Evolutionary conservation across 2,888 invertebrate genomes (phyloP), one percentile per base, ranked within the genome.

Genomic region (Nemapogon koenigi): DNA sequence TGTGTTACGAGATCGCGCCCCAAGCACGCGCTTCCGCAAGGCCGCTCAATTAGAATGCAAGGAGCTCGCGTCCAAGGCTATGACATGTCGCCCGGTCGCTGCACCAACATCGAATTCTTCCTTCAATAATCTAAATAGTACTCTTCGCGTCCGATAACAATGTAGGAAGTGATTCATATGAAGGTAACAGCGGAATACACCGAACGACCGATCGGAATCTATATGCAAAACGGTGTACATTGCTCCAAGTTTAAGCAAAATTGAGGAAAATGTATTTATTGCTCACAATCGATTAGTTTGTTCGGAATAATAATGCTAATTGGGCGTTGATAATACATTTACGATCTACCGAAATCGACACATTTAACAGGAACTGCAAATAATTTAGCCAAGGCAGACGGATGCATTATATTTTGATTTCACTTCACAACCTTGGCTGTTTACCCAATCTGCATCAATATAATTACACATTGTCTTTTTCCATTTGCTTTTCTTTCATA

Each of bases 51-150:
- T 78, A 78, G 68, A 73, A 78, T 76, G 71, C 76, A 75, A 63
- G 63, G 69, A 66, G 73, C 76, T 71, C 68, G 70, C 71, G 65
- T 60, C 70, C 76, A 76, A 76, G 76, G 76, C 73, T 72, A 62
- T 57, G 55, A 50, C 53, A 50, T 61, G 54, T 57, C 63, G 67
- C 60, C 59, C 75, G 73, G 73, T 75, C 73, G 75, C 57, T 75
- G 75, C 75, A 71, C 76, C 63, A 65, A 45, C 53, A 52, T 52
- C 57, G 49, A 49, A 47, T 65, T 68, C 69, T 73, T 73, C 73
- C 75, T 55, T 63, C 51, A 37, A 25, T n/a, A n/a, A n/a, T n/a
- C n/a, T n/a, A n/a, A n/a, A n/a, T n/a, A n/a, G n/a, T n/a, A n/a
- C 37, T 8, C 25, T 35, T 26, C 15, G 27, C 37, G 27, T 6